Evolutionary conservation across 1,140 invertebrate genomes (phyloP), one percentile per base, ranked within the genome.

Genomic region (Cataglyphis hispanica): DNA sequence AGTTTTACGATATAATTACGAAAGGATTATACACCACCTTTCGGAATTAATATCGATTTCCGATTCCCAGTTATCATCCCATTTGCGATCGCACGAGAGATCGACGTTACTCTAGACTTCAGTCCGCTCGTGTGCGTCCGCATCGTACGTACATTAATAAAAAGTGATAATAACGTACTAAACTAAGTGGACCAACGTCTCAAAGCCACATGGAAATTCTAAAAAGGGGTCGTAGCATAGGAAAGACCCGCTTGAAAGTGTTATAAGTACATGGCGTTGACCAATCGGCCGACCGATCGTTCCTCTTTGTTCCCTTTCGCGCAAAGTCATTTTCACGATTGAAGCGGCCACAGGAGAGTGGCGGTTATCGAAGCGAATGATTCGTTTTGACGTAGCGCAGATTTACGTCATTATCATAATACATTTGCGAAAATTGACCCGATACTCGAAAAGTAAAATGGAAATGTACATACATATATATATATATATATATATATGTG

Each of bases 111-210:
- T 77, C 37, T 66, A 77, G 61, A 46, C 58, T 69, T 87, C 70
- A 83, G 25, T 25, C 70, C 22, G 16, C 64, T 76, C 46, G 46
- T 56, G 86, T 66, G 84, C 63, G 46, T 63, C 31, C 27, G 83
- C 58, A 22, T 56, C 85, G 37, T 74, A 50, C 60, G 37, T 83
- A 61, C 60, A 63, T 81, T 87, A 63, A 63, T 37, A 75, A 70
- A 90, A 87, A 61, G 64, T 88, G 89, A 86, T 90, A 90, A 88
- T 91, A 90, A 90, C 72, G 67, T 84, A 86, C 19, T 84, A 83
- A 91, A 86, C 77, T 78, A 86, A 90, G 89, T 90, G 89, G 89
- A 90, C 89, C 89, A 91, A 91, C 89, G 89, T 75, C 84, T 74
- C 53, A 63, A 90, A 90, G 86, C 89, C 89, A 91, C 89, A 76